Base-by-base conservation (phyloP, 2,888 invertebrate genomes). In the Charanyca ferruginea region DNA sequence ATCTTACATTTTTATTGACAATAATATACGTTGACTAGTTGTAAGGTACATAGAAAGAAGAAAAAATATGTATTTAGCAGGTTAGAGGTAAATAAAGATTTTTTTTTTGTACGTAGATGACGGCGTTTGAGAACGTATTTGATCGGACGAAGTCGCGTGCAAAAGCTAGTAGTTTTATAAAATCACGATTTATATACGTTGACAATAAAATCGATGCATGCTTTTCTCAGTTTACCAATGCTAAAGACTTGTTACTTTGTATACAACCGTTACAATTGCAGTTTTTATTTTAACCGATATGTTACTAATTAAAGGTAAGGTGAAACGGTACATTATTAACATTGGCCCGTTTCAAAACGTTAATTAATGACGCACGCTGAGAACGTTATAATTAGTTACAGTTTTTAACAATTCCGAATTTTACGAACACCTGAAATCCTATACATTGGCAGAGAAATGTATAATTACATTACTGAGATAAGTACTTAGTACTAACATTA, bases 331-430 rank as follows among this genome's bases (percentile, higher is more conserved):
- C 45, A 73, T 67, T 47, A 65, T 75, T 67, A 75, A 47, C 76
- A 60, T 28, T 22, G 35, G 53, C 38, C 42, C 28, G 49, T 68
- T 51, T 42, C 18, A 64, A 64, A 59, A 54, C 41, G 44, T 28
- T 76, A 76, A 76, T 79, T 75, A 73, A 63, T 59, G 60, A 57
- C 62, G 66, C 62, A 76, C 48, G 2, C 45, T 60, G 57, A 55
- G 57, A 62, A 65, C 49, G 61, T 63, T 54, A 64, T 61, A 54
- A 73, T 67, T 61, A 68, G 53, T 47, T 22, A 23, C 45, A n/a
- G 58, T 62, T 70, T 60, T 53, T 28, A 42, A 58, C 22, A 18
- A 74, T 74, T 59, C 7, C 18, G 0, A 42, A 44, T 55, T 55
- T 60, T 20, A 42, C 11, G 47, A 45, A 47, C 55, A 25, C 22